These are phyloP conservation scores for Lochmaea capreae DNA, from an alignment of 2,888 invertebrate genomes.

Conservation along the genomic window DNA sequence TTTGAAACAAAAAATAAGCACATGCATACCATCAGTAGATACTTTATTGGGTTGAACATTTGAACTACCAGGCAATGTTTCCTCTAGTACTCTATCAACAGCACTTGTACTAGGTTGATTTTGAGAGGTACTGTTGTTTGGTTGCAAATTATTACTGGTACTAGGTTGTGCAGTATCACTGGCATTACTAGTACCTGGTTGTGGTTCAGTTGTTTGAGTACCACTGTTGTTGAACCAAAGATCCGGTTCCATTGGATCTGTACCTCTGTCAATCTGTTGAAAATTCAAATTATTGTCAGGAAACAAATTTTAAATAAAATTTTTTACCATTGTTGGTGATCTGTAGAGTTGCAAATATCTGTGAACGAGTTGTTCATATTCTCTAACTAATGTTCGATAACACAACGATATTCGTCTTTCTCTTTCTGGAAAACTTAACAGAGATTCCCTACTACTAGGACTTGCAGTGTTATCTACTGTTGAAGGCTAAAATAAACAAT, in stretches of 20 bases:
- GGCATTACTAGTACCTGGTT: constrained; percentile 16
- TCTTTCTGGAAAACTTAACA: constrained; percentile 61
- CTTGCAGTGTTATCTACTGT: constrained; percentile 43
- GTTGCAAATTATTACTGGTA: neutral
- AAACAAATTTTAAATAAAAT: neutral
- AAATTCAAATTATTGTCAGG: neutral
- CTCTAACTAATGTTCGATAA: constrained; percentile 67
- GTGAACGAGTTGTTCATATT: constrained; percentile 68
- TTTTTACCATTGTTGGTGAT: constrained; percentile 64
- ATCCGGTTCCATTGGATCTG: constrained; percentile 77
- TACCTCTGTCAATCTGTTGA: constrained; percentile 75
- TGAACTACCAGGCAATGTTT: constrained; percentile 28
- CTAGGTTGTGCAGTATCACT: constrained; percentile 12
- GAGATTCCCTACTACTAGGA: constrained; percentile 19
- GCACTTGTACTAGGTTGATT: constrained; percentile 11
- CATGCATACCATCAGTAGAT: neutral
- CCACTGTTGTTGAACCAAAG: constrained; percentile 55
- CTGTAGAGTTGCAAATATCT: constrained; percentile 66
- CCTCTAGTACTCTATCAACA: constrained; percentile 18
- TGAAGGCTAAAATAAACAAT: constrained; percentile 34
- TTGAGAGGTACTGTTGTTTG: constrained; percentile 10
- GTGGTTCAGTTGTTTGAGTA: constrained; percentile 64
- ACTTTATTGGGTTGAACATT: constrained; percentile 1
- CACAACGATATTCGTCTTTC: constrained; percentile 67
- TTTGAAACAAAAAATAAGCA: neutral